Evolutionary conservation across 2,113 vertebrate species (phyloP), one percentile per base, ranked within the genome.

Genomic region (Anarhynchus alexandrinus): DNA sequence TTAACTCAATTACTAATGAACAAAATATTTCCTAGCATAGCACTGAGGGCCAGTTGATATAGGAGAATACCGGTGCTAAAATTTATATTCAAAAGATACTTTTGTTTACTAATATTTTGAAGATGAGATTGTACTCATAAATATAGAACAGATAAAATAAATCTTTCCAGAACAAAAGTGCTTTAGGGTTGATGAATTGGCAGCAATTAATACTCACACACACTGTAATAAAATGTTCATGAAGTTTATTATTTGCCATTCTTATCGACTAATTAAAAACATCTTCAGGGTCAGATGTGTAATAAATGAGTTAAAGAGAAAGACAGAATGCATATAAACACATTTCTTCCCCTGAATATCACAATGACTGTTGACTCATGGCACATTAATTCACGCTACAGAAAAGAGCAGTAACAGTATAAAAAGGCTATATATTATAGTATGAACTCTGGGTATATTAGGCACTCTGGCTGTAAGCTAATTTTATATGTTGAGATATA

Each of bases 181-280:
- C 95, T 97, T 96, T 84, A 88, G 94, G 95, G 86, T 90, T 95
- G 94, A 96, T 94, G 91, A 97, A 97, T 93, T 96, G 82, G 70
- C 81, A 95, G 79, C 96, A 97, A 97, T 97, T 97, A 97, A 97
- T 97, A 96, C 87, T 91, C 82, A 92, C 51, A 86, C n/a, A 82
- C 61, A 83, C 20, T 84, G 47, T 94, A 98, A 97, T 97, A 95
- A 98, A 97, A 96, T 96, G 86, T 97, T 97, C 88, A 86, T 95
- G 88, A 97, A 96, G 78, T 97, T 96, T 97, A 95, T 96, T 96
- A 90, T 97, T 98, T 97, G 78, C 93, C 71, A 83, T 93, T 96
- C 94, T 96, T 96, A 97, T 96, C 94, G 97, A 88, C 94, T 97
- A 97, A 97, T 98, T 97, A 97, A 96, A 98, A 97, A 97, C 87